Conservation (phyloP, 2,797 vertebrate species). For the Sarcoramphus papa region DNA sequence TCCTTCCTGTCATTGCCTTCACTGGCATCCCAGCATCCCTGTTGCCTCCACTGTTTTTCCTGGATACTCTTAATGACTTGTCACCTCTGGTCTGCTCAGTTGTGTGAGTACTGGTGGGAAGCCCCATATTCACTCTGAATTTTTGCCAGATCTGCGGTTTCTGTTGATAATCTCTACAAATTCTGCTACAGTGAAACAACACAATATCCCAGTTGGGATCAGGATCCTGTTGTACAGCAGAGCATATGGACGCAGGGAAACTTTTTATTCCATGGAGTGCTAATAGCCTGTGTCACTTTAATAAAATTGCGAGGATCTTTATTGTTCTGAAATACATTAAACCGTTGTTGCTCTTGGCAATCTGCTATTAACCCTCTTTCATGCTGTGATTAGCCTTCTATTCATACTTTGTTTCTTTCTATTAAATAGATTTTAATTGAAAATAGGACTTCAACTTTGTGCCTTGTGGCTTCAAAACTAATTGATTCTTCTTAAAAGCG, state of each 20-base stretch:
- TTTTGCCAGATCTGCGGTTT: background rate
- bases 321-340: constrained; percentile 42
- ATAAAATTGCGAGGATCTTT: background rate
- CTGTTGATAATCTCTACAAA: background rate
- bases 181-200: background rate
- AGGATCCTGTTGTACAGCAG: background rate
- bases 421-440: constrained; percentile 53
- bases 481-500: constrained; percentile 13
- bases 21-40: background rate
- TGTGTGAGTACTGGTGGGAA: background rate
- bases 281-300: constrained; percentile 3
- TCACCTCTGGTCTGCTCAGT: background rate
- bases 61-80: background rate
- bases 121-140: background rate
- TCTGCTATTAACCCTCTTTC: constrained; percentile 41
- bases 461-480: constrained; percentile 13
- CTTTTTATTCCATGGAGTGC: background rate
- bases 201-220: background rate
- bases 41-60: background rate
- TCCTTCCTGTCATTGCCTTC: background rate
- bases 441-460: constrained; percentile 31
- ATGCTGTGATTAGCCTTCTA: constrained; percentile 49
- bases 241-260: background rate
- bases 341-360: constrained; percentile 39
- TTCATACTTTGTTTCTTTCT: constrained; percentile 46